Conservation (phyloP, 2,113 vertebrate species). For the Chinchilla lanigera region DNA sequence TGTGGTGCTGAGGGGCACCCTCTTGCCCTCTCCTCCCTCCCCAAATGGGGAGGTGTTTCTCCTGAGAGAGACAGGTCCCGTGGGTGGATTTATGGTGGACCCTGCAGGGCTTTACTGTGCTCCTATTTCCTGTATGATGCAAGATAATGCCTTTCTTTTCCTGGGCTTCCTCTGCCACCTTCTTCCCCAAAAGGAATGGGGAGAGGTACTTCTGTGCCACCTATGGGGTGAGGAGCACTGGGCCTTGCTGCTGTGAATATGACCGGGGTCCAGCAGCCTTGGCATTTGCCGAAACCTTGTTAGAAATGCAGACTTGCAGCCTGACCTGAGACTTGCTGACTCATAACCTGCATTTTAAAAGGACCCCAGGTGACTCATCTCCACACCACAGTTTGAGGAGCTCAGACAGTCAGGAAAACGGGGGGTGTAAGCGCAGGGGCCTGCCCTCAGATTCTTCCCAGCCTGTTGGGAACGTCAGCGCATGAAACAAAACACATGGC, state of each 20-base stretch:
- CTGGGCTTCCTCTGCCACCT: not conserved
- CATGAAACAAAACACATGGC: not conserved
- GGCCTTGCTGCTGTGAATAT: not conserved
- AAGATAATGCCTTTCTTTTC: not conserved
- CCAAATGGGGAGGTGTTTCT: not conserved
- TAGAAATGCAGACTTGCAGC: not conserved
- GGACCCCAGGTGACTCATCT: constrained; percentile 1
- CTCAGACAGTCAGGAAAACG: not conserved
- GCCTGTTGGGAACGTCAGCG: not conserved
- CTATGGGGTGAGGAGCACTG: not conserved
- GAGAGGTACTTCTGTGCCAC: not conserved
- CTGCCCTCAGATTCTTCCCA: not conserved
- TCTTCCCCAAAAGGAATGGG: not conserved
- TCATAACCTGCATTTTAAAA: not conserved
- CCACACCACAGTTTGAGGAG: not conserved
- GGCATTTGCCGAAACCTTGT: not conserved
- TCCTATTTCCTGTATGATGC: not conserved
- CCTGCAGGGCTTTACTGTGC: not conserved
- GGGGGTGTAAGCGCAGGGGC: rapidly evolving
- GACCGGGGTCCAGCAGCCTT: constrained; percentile 4
- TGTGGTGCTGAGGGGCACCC: not conserved
- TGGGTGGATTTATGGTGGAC: not conserved
- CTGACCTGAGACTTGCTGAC: not conserved
- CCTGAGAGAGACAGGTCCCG: not conserved
- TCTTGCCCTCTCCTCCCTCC: not conserved